Evolutionary conservation across 2,797 vertebrate genomes (phyloP).

Genomic region (Phoeniculus purpureus): DNA sequence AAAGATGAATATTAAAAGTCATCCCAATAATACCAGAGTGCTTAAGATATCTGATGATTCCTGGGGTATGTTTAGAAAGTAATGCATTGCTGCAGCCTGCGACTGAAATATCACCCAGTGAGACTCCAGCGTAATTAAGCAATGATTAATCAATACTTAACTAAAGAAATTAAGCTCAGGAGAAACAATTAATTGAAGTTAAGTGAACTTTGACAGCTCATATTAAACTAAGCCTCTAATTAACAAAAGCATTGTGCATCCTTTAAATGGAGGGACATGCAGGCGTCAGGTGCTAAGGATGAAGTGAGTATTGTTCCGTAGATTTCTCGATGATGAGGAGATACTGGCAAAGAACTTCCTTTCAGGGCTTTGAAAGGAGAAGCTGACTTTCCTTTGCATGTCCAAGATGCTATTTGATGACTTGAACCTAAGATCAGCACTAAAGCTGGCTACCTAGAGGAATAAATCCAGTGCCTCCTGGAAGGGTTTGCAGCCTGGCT

Average conservation of each 20-base stretch:
- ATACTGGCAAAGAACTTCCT: not conserved
- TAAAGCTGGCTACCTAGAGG: not conserved
- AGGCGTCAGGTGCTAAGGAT: not conserved
- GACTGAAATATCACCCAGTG: constrained; percentile 61
- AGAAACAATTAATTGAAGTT: constrained; percentile 74
- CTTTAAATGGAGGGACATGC: constrained; percentile 26
- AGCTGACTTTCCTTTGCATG: not conserved
- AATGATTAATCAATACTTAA: constrained; percentile 75
- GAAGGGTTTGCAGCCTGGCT: not conserved
- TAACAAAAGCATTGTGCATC: constrained; percentile 60
- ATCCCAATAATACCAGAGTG: constrained; percentile 47
- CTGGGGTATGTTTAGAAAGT: constrained; percentile 54
- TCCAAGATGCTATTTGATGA: not conserved
- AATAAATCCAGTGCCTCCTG: not conserved
- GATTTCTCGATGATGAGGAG: not conserved
- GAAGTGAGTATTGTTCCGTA: not conserved
- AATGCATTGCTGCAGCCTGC: not conserved
- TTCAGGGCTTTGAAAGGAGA: not conserved
- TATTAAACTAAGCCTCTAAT: constrained; percentile 68
- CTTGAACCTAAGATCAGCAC: not conserved
- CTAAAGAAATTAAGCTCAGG: constrained; percentile 70
- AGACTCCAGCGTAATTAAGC: constrained; percentile 65
- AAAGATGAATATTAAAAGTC: constrained; percentile 59
- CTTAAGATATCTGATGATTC: constrained; percentile 31
- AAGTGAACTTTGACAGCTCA: constrained; percentile 73